A percentile compares a stretch with the other conserved stretches of the same genome.
Conservation (phyloP, 2,113 vertebrate species). For the Python bivittatus region DNA sequence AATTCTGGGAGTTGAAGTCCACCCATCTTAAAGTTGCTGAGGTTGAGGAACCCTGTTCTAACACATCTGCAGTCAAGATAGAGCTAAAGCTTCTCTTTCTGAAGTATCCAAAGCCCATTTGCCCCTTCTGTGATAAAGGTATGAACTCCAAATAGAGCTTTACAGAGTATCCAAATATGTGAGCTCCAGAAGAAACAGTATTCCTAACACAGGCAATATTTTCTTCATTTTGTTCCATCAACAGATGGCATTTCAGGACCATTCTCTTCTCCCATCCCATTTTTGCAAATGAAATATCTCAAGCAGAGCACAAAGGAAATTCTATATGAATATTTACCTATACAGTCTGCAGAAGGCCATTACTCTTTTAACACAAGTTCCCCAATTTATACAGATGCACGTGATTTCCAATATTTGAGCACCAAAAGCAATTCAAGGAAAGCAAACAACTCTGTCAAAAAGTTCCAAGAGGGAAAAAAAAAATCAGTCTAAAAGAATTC, state of each 20-base stretch:
- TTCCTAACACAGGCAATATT: background rate
- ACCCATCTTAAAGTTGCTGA: no score
- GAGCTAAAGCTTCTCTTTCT: no score
- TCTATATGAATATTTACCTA: background rate
- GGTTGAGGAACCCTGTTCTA: no score
- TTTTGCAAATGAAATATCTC: background rate
- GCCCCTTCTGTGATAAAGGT: background rate
- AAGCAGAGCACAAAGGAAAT: background rate
- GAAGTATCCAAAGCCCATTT: background rate
- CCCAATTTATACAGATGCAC: slow-evolving; percentile 2
- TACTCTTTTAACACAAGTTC: background rate
- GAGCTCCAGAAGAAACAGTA: background rate
- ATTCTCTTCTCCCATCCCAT: background rate
- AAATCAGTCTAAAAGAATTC: slow-evolving; percentile 51
- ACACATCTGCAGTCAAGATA: no score
- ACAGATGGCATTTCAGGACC: no score
- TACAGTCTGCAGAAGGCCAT: background rate
- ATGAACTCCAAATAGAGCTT: background rate
- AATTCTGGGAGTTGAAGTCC: no score
- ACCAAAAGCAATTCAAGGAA: slow-evolving; percentile 41
- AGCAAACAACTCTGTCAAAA: slow-evolving; percentile 48
- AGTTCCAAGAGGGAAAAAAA: slow-evolving; percentile 28
- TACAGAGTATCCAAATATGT: no score
- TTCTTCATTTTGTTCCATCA: slow-evolving; percentile 7
- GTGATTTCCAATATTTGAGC: slow-evolving; percentile 28